Evolutionary conservation across 2,113 vertebrate genomes (phyloP), one percentile per base, ranked within the genome.

Genomic region (Tetrax tetrax): DNA sequence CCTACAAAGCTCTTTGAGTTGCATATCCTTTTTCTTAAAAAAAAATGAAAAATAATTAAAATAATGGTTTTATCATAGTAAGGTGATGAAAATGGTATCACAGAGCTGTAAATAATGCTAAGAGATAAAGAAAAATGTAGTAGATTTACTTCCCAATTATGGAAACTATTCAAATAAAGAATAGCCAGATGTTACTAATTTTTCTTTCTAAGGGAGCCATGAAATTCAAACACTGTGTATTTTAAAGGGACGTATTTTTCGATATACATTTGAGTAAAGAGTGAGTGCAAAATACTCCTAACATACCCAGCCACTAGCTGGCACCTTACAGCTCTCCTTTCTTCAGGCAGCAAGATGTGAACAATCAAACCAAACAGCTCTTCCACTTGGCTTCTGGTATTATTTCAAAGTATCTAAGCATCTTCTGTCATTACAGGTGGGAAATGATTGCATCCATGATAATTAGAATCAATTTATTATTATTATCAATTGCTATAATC

Each of bases 391-490:
- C 20, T 86, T 89, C 64, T 59, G 35, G 6, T 43, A 65, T 31
- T 83, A 86, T 86, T 66, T 20, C 53, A 64, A 66, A 91, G 35
- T 38, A 56, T 47, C 56, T 89, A 83, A 86, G 43, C 37, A 29
- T 38, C 48, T 90, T 83, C 80, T 79, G 25, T 81, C 57, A 89
- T 89, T 75, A 84, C 54, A 95, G 38, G 48, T 68, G 45, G 81
- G 57, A 95, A 94, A 82, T 89, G 19, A 97, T 87, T 94, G 24
- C 74, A 84, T 89, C 77, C 35, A 50, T n/a, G 47, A 66, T 96
- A 96, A 97, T 95, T 97, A 93, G 45, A 84, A 91, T 57, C 16
- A 75, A 71, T 60, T 91, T 84, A n/a, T 96, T 94, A 43, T 82
- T 89, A 93, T 69, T 74, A 87, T 41, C 79, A 92, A 54, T 54